These are phyloP conservation scores for Vidua macroura DNA, from an alignment of 2,113 vertebrate genomes.

Conservation along the genomic window DNA sequence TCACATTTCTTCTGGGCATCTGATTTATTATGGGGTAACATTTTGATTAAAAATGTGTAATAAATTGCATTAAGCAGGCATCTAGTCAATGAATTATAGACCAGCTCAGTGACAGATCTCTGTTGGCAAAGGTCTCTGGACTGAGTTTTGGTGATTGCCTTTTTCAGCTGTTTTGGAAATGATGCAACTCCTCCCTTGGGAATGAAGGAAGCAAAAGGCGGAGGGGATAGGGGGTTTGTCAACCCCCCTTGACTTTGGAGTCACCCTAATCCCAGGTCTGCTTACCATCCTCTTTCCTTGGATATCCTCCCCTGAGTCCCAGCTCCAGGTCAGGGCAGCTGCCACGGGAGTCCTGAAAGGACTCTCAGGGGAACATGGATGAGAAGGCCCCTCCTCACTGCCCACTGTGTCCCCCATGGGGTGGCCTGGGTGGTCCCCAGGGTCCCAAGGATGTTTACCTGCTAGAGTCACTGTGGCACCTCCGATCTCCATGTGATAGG, in stretches of 20 bases:
- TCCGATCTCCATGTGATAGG: background rate
- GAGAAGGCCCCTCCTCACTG: background rate
- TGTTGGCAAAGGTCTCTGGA: background rate
- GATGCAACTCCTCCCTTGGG: background rate
- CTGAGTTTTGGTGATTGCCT: background rate
- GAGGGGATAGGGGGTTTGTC: fast-evolving
- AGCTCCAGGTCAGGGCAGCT: background rate
- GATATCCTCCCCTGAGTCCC: background rate
- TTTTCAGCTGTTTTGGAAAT: background rate
- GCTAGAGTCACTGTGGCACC: fast-evolving
- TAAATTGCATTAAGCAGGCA: background rate
- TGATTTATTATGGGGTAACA: background rate
- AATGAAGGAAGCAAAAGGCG: fast-evolving
- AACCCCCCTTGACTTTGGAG: background rate
- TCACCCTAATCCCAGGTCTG: background rate
- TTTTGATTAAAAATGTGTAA: background rate
- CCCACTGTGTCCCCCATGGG: background rate
- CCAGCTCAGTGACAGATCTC: background rate
- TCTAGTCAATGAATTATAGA: background rate
- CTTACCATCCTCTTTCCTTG: fast-evolving
- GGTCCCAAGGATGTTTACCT: background rate
- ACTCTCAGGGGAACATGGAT: background rate
- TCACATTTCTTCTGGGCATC: background rate
- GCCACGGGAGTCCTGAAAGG: background rate
- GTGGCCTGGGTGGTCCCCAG: background rate